A percentile compares a stretch with the other conserved stretches of the same genome.
Conservation (phyloP, 2,113 vertebrate genomes). For the Rissa tridactyla region DNA sequence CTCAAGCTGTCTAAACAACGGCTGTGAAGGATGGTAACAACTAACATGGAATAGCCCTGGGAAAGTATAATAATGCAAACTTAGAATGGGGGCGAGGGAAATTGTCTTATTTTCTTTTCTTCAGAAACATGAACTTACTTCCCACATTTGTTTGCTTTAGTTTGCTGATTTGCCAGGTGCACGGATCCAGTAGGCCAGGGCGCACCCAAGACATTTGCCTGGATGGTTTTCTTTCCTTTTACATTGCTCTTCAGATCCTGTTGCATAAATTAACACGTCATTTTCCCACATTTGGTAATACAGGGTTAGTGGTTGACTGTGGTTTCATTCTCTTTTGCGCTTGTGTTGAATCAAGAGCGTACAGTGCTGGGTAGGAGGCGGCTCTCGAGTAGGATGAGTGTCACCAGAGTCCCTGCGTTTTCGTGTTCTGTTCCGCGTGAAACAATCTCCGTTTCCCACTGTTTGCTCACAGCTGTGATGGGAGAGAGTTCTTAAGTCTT, state of each 20-base stretch:
- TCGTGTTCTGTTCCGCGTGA: not conserved
- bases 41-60: conserved; percentile 83
- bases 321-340: not conserved
- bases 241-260: conserved; percentile 37
- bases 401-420: not conserved
- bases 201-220: conserved; percentile 63
- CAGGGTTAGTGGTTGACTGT: not conserved
- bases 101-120: conserved; percentile 82
- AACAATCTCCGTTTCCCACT: not conserved
- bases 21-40: conserved; percentile 75
- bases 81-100: conserved; percentile 73
- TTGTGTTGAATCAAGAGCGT: not conserved
- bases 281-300: conserved; percentile 58
- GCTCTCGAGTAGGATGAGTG: not conserved
- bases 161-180: conserved; percentile 77
- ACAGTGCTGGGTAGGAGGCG: not conserved
- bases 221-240: conserved; percentile 61
- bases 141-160: conserved; percentile 78
- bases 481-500: not conserved
- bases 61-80: conserved; percentile 81
- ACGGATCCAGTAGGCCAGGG: conserved; percentile 52
- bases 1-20: conserved; percentile 93
- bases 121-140: conserved; percentile 80
- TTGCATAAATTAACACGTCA: conserved; percentile 69
- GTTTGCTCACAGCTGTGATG: not conserved